Evolutionary conservation across 2,113 vertebrate genomes (phyloP).

Genomic region (Strigops habroptila): DNA sequence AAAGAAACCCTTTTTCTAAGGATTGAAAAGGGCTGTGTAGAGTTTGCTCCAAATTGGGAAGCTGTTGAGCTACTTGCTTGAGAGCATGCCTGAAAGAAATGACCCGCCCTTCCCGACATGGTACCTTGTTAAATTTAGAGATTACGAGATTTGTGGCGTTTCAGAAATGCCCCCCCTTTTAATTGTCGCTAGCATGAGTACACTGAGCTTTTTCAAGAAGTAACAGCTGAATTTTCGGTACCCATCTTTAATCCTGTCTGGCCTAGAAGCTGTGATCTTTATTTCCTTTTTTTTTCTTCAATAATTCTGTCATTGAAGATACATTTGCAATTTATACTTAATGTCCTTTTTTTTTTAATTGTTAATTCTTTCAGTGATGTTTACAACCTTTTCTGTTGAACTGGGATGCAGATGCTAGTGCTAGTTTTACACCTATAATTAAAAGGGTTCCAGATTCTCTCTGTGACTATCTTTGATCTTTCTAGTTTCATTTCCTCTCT

Average conservation of each 20-base stretch:
- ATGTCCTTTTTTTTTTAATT: not conserved
- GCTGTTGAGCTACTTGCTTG: not conserved
- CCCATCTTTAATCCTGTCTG: not conserved
- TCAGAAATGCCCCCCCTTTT: not conserved
- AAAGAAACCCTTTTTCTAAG: not conserved
- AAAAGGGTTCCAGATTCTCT: not conserved
- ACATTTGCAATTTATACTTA: not conserved
- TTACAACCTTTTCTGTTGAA: not conserved
- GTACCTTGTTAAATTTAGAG: not conserved
- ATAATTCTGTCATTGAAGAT: not conserved
- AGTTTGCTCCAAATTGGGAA: not conserved
- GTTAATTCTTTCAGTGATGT: not conserved
- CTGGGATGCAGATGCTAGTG: not conserved
- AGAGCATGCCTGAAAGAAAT: not conserved
- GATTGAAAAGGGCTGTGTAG: not conserved
- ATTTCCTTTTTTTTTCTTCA: not conserved
- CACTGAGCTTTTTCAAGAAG: not conserved
- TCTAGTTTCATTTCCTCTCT: not conserved
- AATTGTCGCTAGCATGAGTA: not conserved
- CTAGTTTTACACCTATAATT: not conserved
- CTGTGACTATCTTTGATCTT: not conserved
- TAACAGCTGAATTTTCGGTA: not conserved
- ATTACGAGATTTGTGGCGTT: not conserved
- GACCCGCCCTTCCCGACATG: not conserved
- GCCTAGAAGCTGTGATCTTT: not conserved